Conservation (phyloP, 2,113 vertebrate species). For the Macrotus californicus region DNA sequence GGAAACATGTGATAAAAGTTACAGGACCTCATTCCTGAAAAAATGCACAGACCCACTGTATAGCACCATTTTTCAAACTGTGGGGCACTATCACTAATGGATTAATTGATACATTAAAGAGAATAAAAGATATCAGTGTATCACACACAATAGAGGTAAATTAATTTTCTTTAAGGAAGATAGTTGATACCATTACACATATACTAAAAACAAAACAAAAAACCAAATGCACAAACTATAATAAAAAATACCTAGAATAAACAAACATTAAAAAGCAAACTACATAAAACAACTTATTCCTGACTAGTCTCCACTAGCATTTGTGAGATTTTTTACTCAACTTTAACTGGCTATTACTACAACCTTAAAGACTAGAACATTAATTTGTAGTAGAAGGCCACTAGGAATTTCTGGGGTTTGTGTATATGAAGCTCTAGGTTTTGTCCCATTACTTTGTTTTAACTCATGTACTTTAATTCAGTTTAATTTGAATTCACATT, state of each 20-base stretch:
- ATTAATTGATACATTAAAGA: background rate
- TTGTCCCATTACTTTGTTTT: background rate
- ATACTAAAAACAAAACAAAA: constrained; percentile 20
- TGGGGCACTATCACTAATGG: background rate
- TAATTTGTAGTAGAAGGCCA: background rate
- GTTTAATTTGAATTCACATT: constrained; percentile 25
- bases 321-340: constrained; percentile 4
- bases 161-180: background rate
- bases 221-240: background rate
- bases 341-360: background rate
- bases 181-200: background rate
- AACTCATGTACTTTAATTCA: background rate
- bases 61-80: background rate
- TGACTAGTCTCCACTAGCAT: background rate
- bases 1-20: background rate
- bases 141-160: background rate
- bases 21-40: background rate
- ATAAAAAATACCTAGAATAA: background rate
- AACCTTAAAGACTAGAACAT: background rate
- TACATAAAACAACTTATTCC: background rate
- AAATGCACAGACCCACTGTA: background rate
- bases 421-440: background rate
- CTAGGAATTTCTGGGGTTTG: background rate
- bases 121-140: background rate
- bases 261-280: background rate